These are phyloP conservation scores for Mallotus villosus DNA, from an alignment of 2,797 vertebrate genomes.

Conservation along the genomic window DNA sequence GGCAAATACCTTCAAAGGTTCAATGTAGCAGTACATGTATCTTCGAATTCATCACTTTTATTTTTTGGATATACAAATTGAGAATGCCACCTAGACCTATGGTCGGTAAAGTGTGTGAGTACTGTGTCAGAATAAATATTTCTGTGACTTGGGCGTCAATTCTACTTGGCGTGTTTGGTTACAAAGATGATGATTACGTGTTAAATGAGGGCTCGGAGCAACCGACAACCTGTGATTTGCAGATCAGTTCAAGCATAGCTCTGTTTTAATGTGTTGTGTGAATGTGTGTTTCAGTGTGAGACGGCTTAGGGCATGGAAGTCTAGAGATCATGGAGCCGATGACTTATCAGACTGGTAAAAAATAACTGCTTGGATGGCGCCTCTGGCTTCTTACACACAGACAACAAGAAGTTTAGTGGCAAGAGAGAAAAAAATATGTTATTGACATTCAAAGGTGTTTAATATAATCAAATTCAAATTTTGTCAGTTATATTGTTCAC, in stretches of 20 bases:
- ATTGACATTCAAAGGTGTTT: too few relatives aligned
- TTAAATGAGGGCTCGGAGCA: background rate
- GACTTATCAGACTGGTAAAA: background rate
- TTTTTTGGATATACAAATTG: background rate
- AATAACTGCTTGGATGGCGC: background rate
- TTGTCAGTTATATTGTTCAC: background rate
- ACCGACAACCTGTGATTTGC: slow-evolving; percentile 13
- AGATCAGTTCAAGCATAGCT: slow-evolving; percentile 2
- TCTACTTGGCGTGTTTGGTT: background rate
- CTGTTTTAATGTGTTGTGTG: background rate
- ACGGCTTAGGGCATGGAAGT: background rate
- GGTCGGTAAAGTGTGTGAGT: too few relatives aligned
- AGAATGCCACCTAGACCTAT: background rate
- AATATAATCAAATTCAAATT: background rate
- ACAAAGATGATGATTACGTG: background rate
- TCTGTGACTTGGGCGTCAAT: background rate
- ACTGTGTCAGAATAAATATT: too few relatives aligned
- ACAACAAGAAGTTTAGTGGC: background rate
- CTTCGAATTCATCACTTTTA: background rate
- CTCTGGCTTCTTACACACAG: background rate
- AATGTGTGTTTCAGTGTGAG: background rate
- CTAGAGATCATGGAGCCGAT: background rate
- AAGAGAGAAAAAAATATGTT: background rate
- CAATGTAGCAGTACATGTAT: background rate
- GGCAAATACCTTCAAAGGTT: background rate